These are phyloP conservation scores for Tricholaema leucomelas DNA, from an alignment of 2,113 vertebrate genomes.

Conservation along the genomic window DNA sequence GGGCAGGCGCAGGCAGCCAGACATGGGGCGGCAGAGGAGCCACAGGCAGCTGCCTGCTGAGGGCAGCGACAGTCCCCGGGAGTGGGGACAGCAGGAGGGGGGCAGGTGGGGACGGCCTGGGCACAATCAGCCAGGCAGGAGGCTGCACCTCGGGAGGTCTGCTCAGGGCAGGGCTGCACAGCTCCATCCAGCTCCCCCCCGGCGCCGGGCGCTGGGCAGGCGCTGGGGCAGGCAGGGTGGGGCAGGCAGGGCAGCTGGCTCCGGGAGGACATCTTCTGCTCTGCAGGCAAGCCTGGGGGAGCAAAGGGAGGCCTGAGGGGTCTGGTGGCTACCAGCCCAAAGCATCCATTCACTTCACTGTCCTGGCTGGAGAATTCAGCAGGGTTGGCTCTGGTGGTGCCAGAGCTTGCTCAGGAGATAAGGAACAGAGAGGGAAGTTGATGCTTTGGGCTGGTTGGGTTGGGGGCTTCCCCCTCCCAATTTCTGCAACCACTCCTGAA, in stretches of 20 bases:
- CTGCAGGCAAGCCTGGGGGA: background rate
- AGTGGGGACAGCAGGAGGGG: background rate
- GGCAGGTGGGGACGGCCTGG: background rate
- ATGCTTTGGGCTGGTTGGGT: background rate
- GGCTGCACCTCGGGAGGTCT: background rate
- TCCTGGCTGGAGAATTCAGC: background rate
- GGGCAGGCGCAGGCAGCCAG: background rate
- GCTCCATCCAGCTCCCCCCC: rapidly evolving
- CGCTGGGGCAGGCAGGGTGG: background rate
- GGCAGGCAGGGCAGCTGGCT: background rate
- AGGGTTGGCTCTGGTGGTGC: background rate
- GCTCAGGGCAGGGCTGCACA: background rate
- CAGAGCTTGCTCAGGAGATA: background rate
- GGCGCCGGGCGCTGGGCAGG: rapidly evolving
- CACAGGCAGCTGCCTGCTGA: background rate
- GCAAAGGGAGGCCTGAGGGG: background rate
- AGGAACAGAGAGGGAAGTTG: background rate
- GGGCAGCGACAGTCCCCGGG: background rate
- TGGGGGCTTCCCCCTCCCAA: background rate
- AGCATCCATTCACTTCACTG: background rate
- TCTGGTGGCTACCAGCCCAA: background rate
- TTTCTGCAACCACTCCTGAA: background rate
- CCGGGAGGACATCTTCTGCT: background rate
- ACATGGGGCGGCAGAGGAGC: background rate
- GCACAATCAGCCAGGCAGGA: background rate